phyloP scores from a whole-genome alignment of 2,888 invertebrate genomes.

The Eremobia ochroleuca region DNA sequence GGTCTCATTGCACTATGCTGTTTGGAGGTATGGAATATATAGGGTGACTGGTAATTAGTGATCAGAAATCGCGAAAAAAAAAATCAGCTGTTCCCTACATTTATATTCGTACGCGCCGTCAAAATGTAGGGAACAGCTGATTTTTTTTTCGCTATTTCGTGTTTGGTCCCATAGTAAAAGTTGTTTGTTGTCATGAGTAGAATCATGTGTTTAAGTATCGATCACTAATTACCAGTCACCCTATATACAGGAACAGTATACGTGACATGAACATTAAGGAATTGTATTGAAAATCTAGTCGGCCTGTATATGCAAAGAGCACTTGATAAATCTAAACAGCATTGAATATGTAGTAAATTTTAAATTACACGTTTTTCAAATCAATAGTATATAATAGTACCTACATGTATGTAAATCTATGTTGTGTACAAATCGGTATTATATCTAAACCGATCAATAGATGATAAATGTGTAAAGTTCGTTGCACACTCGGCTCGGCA shows the following conservation, averaged over 20 bases:
- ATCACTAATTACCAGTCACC: too few relatives aligned
- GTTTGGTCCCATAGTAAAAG: too few relatives aligned
- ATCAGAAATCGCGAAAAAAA: too few relatives aligned
- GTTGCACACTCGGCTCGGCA: conserved; percentile 36
- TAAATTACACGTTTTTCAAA: conserved; percentile 29
- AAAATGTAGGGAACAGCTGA: too few relatives aligned
- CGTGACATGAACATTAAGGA: conserved; percentile 6
- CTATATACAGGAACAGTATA: conserved; percentile 38
- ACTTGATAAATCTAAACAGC: conserved; percentile 29
- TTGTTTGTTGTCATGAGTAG: too few relatives aligned
- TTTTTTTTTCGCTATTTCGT: too few relatives aligned
- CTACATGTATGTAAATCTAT: conserved; percentile 57
- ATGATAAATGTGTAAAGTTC: conserved; percentile 54
- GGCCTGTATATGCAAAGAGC: conserved; percentile 34
- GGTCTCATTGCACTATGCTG: conserved; percentile 29
- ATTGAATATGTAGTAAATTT: conserved; percentile 22
- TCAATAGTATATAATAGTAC: conserved; percentile 16
- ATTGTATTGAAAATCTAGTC: conserved; percentile 39
- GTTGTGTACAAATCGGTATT: conserved; percentile 43
- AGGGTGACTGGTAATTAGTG: too few relatives aligned
- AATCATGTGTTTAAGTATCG: too few relatives aligned
- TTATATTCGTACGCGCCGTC: too few relatives aligned
- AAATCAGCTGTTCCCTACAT: too few relatives aligned
- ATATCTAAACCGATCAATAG: conserved; percentile 51
- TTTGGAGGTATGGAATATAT: conserved; percentile 18